Evolutionary conservation across 2,888 invertebrate species (phyloP), one percentile per base, ranked within the genome.

Genomic region (Coremacera marginata): DNA sequence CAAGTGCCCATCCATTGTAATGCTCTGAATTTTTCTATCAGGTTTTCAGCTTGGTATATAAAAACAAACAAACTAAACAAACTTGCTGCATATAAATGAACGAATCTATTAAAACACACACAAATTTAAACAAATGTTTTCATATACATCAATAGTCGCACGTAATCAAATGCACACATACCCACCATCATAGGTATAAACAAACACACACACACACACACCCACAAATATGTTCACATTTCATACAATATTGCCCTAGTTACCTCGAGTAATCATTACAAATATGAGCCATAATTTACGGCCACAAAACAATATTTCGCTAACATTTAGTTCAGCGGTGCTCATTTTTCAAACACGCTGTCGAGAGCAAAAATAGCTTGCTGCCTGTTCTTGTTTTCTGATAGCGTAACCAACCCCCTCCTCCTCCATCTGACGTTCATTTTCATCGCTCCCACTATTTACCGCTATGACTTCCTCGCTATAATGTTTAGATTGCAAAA

Each of bases 241-340:
- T 19, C 44, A 19, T 67, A 34, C 67, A 34, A 22, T 37, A 37
- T 44, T 31, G n/a, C 67, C 37, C 22, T 22, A 8, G 22, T 22
- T 44, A 67, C 37, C 37, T 44, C 31, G 34, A 16, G 62, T 67
- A 67, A 74, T 74, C 74, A 74, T 67, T 65, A 60, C 74, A 74
- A 67, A 65, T 74, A 65, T 65, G 74, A 55, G 55, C 31, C 37
- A 67, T 55, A 74, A 74, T 74, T 74, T 74, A 74, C 67, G 65
- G 37, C 74, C 74, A 52, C 22, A 74, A 67, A 52, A 67, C 74
- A 74, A 74, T 74, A 74, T 74, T 74, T 74, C 27, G 71, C 60
- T 60, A 60, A 60, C 60, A 70, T 52, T 70, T 52, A n/a, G 70
- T 70, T 63, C 31, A 63, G 27, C 70, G 70, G 9, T 11, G 67